These are phyloP conservation scores for Takifugu ocellatus DNA, from an alignment of 2,797 vertebrate genomes.

Conservation along the genomic window DNA sequence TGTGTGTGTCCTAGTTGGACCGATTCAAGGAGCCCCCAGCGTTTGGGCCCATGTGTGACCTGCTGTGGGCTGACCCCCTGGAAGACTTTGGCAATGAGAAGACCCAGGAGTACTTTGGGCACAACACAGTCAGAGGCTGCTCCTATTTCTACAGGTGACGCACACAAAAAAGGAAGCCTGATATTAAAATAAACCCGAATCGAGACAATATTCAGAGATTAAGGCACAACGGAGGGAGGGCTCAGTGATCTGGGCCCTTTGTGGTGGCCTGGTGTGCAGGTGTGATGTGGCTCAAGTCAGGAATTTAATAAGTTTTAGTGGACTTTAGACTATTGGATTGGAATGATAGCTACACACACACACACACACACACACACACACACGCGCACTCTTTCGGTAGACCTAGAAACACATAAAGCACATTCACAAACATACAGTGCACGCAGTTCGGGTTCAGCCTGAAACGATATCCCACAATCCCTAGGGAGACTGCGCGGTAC, in stretches of 20 bases:
- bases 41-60: slow-evolving; percentile 82
- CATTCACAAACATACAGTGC: slow-evolving; percentile 38
- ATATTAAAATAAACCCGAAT: slow-evolving; percentile 20
- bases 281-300: slow-evolving; percentile 6
- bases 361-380: slow-evolving; percentile 26
- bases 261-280: neutral
- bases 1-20: slow-evolving; percentile 72
- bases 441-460: slow-evolving; percentile 67
- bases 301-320: slow-evolving; percentile 43
- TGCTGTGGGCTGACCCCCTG: slow-evolving; percentile 81
- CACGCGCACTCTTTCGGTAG: slow-evolving; percentile 23
- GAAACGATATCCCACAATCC: slow-evolving; percentile 79
- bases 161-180: slow-evolving; percentile 5
- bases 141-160: slow-evolving; percentile 83
- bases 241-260: slow-evolving; percentile 11
- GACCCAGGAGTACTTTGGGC: slow-evolving; percentile 81
- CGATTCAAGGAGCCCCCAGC: slow-evolving; percentile 82
- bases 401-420: slow-evolving; percentile 26
- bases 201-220: slow-evolving; percentile 22
- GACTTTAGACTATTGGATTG: slow-evolving; percentile 28
- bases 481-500: slow-evolving; percentile 74
- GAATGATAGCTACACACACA: slow-evolving; percentile 24
- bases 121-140: slow-evolving; percentile 81
- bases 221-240: neutral
- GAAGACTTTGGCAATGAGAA: slow-evolving; percentile 84